Base-by-base conservation (phyloP, 2,888 invertebrate genomes). In the Geophilus truncorum region DNA sequence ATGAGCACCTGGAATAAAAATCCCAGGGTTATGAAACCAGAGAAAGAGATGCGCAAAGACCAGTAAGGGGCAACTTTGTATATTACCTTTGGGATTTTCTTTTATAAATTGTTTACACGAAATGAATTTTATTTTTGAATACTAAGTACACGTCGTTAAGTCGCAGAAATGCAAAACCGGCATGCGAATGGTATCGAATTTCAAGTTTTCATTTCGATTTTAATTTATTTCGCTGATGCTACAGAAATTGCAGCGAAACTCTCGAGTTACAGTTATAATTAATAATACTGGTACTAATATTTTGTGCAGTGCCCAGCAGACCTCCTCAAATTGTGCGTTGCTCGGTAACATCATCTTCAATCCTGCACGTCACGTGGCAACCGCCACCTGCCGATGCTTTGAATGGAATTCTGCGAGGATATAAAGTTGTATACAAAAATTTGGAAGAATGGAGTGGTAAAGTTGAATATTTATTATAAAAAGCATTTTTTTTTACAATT, bases 401-500 rank as follows among this genome's bases (percentile, higher is more conserved):
- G 7, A 87, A 89, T 83, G 89, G 89, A 5, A 86, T 88, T 45
- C 86, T 90, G 36, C 87, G 88, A 85, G 94, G 94, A 7, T 95
- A 94, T 88, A 93, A 93, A 86, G 89, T 94, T 79, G 89, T 93
- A 51, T 93, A 93, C 87, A 86, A 87, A 81, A 86, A 86, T 6
- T 85, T 87, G 70, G 84, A 82, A 25, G 28, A 81, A 75, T 80
- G 81, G 84, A 32, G 84, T 85, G 0, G 83, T 82, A 80, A 57
- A 23, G 25, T 21, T 78, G 25, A 10, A 36, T 23, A 45, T 45
- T 25, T 77, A 23, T 77, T 23, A 10, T 6, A 76, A 76, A 2
- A 3, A 75, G n/a, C 25, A 32, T 7, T 25, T 3, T 5, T 7
- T 0, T 75, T 32, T 1, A 3, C 21, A 77, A 18, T 23, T 78